Conservation (phyloP, 2,797 vertebrate species). For the Anguilla anguilla region DNA sequence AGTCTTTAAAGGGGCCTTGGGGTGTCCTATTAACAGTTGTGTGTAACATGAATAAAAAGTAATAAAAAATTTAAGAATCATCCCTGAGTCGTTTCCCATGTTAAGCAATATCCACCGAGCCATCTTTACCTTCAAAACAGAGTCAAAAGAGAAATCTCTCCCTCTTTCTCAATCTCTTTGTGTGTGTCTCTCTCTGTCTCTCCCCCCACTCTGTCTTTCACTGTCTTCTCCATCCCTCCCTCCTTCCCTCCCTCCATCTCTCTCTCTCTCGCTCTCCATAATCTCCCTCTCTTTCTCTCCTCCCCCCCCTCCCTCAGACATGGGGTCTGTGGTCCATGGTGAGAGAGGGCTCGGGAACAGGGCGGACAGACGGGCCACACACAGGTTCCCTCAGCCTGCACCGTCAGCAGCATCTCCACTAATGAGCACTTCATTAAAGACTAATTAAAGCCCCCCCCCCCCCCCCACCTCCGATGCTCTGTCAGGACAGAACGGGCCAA, state of each 20-base stretch:
- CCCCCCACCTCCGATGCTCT: background rate
- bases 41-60: too few relatives aligned
- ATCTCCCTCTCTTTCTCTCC: background rate
- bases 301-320: background rate
- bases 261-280: background rate
- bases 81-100: too few relatives aligned
- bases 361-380: slow-evolving; percentile 1
- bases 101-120: background rate
- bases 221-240: background rate
- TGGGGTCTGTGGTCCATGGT: background rate
- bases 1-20: too few relatives aligned
- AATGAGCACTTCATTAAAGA: slow-evolving; percentile 15
- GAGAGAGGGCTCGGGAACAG: background rate
- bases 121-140: too few relatives aligned
- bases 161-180: slow-evolving; percentile 2
- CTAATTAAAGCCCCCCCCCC: background rate
- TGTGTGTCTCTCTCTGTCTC: background rate
- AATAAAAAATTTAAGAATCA: too few relatives aligned
- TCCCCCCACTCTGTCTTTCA: background rate
- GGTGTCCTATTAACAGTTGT: too few relatives aligned
- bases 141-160: too few relatives aligned
- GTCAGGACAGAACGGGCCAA: background rate
- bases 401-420: background rate
- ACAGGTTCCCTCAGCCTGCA: background rate
- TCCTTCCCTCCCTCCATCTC: background rate